Base-by-base conservation (phyloP, 2,888 invertebrate genomes). In the Drosophila rellima region DNA sequence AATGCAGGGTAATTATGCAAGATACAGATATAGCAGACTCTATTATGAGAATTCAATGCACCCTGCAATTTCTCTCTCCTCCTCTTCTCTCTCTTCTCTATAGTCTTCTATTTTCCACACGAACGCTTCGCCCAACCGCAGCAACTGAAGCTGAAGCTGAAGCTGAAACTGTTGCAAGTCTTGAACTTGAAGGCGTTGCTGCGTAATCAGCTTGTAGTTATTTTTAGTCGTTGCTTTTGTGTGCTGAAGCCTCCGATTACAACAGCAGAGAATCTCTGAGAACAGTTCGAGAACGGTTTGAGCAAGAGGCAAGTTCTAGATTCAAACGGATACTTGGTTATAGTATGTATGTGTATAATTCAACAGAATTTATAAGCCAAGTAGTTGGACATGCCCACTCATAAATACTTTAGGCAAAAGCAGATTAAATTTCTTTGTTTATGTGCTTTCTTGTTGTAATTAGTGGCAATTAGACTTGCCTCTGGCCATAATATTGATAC, bases 161-260 rank as follows among this genome's bases (percentile, higher is more conserved):
- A 17, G 4, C n/a, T 20, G 18, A 23, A 50, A 15, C 42, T 44
- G 40, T 20, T 42, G 31, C 55, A 42, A 40, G 31, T 55, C 65
- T 64, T 61, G 33, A 26, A 40, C 39, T 63, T 42, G 47, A 39
- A 82, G 80, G 85, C 80, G 85, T 80, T 63, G 61, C 51, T 69
- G 75, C 77, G 62, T 71, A 83, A 82, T 78, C 76, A 80, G 66
- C 63, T 79, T 68, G 55, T 42, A 56, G 70, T 47, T 61, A 70
- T 74, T 70, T 74, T 70, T 57, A 65, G 64, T 39, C 29, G 31
- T 11, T 15, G n/a, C 56, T 45, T 10, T 44, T 65, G 45, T 60
- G 11, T 26, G 31, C 40, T 40, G 33, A n/a, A 57, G 18, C 29
- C 42, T 70, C 56, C 42, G 71, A 51, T 67, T 62, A 55, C 57